These are phyloP conservation scores for Ophion obscuratus DNA, from an alignment of 2,888 invertebrate genomes.

Conservation along the genomic window DNA sequence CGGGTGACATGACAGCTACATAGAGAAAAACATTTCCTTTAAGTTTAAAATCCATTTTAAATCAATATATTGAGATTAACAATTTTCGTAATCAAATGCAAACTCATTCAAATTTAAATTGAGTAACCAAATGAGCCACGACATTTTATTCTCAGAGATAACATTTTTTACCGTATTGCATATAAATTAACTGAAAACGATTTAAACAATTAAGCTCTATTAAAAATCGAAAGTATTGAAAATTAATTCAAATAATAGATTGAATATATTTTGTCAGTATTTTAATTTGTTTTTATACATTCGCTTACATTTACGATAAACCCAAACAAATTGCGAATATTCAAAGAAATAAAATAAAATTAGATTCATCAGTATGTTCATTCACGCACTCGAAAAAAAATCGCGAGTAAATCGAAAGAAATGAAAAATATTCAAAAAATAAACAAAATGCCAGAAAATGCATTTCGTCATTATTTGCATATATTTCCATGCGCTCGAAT, in stretches of 20 bases:
- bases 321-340: background rate
- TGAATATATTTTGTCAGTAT: background rate
- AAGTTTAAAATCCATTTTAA: background rate
- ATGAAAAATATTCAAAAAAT: background rate
- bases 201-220: background rate
- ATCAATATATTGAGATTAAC: background rate
- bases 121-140: background rate
- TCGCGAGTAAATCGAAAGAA: background rate
- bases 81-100: no score
- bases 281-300: background rate
- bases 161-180: background rate
- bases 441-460: background rate
- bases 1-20: background rate
- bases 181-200: background rate
- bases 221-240: background rate
- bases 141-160: background rate
- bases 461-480: background rate
- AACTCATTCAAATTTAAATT: background rate
- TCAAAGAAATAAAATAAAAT: background rate
- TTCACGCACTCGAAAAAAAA: background rate
- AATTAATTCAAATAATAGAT: background rate
- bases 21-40: background rate
- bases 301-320: background rate
- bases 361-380: background rate
- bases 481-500: background rate